Evolutionary conservation across 1,140 invertebrate genomes (phyloP).

Genomic region (Drosophila mayri): DNA sequence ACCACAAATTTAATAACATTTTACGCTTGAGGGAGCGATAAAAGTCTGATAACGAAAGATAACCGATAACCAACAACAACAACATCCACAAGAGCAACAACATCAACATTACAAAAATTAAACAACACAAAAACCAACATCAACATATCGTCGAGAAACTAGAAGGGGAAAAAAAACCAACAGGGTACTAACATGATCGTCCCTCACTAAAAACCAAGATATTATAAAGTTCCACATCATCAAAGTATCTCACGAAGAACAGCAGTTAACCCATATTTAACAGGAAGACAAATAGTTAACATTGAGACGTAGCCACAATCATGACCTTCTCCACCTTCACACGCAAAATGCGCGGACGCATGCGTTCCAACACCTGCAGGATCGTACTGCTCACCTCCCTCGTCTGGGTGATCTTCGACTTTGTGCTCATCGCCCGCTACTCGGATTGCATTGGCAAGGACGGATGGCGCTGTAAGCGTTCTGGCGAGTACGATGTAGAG

Average conservation of each 20-base stretch:
- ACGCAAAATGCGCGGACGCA: slow-evolving; percentile 93
- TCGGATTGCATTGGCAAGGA: slow-evolving; percentile 93
- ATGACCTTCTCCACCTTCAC: slow-evolving; percentile 80
- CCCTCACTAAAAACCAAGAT: slow-evolving; percentile 12
- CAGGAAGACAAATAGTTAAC: slow-evolving; percentile 13
- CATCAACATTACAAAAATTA: slow-evolving; percentile 30
- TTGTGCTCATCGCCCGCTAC: slow-evolving; percentile 96
- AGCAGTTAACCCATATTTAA: slow-evolving; percentile 16
- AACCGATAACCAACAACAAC: slow-evolving; percentile 29
- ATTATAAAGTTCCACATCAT: slow-evolving; percentile 5
- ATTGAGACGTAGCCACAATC: slow-evolving; percentile 21
- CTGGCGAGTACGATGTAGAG: slow-evolving; percentile 86
- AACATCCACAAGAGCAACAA: slow-evolving; percentile 26
- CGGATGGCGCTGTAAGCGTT: slow-evolving; percentile 88
- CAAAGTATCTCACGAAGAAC: neutral
- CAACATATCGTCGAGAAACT: slow-evolving; percentile 50
- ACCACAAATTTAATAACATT: slow-evolving; percentile 51
- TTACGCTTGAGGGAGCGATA: slow-evolving; percentile 64
- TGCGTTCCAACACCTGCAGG: slow-evolving; percentile 96
- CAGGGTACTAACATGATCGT: slow-evolving; percentile 38
- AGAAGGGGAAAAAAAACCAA: neutral
- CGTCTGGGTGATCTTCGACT: slow-evolving; percentile 97
- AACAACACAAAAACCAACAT: slow-evolving; percentile 9
- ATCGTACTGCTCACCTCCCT: slow-evolving; percentile 97
- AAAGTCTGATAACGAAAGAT: slow-evolving; percentile 75